Conservation (phyloP, 2,113 vertebrate species). For the Leptobrachium leishanense region DNA sequence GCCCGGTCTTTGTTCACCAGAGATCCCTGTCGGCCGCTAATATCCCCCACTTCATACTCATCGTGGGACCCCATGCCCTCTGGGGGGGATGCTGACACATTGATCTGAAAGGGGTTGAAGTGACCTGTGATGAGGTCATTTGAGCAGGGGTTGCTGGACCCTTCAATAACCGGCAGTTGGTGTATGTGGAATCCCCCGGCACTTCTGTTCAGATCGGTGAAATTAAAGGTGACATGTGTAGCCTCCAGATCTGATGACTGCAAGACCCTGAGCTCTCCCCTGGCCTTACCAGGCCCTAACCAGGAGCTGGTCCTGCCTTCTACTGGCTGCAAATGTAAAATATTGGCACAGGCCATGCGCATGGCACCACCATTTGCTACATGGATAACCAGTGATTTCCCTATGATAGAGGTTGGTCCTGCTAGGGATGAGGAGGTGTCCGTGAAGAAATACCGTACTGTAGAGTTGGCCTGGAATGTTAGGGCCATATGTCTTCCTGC, state of each 20-base stretch:
- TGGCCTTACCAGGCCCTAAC: slow-evolving; percentile 58
- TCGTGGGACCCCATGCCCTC: slow-evolving; percentile 69
- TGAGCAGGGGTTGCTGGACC: slow-evolving; percentile 61
- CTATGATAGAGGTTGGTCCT: slow-evolving; percentile 55
- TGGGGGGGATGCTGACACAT: slow-evolving; percentile 57
- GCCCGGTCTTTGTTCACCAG: slow-evolving; percentile 53
- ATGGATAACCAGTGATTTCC: slow-evolving; percentile 72
- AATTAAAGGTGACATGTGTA: slow-evolving; percentile 60
- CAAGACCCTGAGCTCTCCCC: slow-evolving; percentile 60
- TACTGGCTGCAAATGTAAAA: slow-evolving; percentile 58
- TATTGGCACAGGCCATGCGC: slow-evolving; percentile 73
- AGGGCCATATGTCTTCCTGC: slow-evolving; percentile 61
- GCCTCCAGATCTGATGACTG: slow-evolving; percentile 63
- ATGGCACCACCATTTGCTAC: slow-evolving; percentile 42
- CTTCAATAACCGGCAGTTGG: slow-evolving; percentile 61
- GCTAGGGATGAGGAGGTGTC: slow-evolving; percentile 69
- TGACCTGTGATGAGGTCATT: slow-evolving; percentile 64
- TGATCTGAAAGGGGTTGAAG: slow-evolving; percentile 69
- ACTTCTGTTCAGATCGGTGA: slow-evolving; percentile 56
- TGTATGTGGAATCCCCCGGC: slow-evolving; percentile 73
- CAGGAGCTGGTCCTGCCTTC: slow-evolving; percentile 57
- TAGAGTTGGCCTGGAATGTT: slow-evolving; percentile 48
- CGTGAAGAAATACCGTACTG: slow-evolving; percentile 68
- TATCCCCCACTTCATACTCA: slow-evolving; percentile 75
- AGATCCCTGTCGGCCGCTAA: slow-evolving; percentile 73